Evolutionary conservation across 1,140 invertebrate genomes (phyloP).

Genomic region (Anastrepha ludens): DNA sequence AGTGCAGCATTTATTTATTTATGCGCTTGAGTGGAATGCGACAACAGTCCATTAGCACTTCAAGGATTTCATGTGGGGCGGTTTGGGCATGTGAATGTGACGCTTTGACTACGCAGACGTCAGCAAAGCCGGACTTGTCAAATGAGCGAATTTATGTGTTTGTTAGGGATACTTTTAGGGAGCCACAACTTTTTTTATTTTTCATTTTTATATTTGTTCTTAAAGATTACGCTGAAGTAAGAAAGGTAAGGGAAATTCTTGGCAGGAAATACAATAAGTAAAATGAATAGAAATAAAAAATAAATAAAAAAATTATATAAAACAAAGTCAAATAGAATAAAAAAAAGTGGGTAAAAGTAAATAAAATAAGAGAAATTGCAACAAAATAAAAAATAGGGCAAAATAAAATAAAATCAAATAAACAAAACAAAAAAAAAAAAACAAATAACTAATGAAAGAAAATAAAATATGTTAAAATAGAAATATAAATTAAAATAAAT

Average conservation of each 20-base stretch:
- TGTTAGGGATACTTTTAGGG: background rate
- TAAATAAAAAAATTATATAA: background rate
- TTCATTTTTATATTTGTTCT: too few relatives aligned
- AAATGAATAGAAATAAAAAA: background rate
- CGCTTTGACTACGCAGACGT: background rate
- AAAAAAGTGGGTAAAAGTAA: background rate
- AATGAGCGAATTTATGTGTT: background rate
- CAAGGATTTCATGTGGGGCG: background rate
- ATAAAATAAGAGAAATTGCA: too few relatives aligned
- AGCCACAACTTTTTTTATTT: too few relatives aligned
- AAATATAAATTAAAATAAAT: too few relatives aligned
- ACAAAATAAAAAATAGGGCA: background rate
- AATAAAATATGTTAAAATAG: too few relatives aligned
- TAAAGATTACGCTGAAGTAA: too few relatives aligned
- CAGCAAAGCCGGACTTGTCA: background rate
- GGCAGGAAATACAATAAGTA: background rate
- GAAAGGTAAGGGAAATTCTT: too few relatives aligned
- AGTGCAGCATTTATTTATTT: constrained; percentile 8
- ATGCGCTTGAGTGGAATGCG: background rate
- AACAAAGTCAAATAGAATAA: background rate
- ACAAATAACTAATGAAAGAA: background rate
- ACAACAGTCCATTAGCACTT: constrained; percentile 6
- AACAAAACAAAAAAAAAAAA: background rate
- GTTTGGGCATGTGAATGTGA: background rate
- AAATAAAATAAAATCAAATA: background rate